A percentile compares a stretch with the other conserved stretches of the same genome.
These are phyloP conservation scores for Crax fasciolata DNA, from an alignment of 2,797 vertebrate species.

Conservation along the genomic window DNA sequence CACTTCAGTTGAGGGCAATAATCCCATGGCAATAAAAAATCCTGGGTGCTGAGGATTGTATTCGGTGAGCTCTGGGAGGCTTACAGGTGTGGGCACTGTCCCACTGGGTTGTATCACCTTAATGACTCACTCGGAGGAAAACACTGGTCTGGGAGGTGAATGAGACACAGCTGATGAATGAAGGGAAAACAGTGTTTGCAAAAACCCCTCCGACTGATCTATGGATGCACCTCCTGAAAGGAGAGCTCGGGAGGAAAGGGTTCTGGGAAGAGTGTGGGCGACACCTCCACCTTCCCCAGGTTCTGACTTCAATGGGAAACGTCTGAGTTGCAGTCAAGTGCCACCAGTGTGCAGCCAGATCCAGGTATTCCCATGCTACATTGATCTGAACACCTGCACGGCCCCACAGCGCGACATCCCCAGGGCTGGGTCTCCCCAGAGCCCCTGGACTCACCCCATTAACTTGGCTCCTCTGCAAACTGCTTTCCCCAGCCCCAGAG, in stretches of 20 bases:
- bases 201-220: not conserved
- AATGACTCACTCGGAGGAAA: not conserved
- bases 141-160: not conserved
- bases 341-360: not conserved
- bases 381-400: fast-evolving
- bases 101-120: not conserved
- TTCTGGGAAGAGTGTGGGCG: not conserved
- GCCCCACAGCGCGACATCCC: not conserved
- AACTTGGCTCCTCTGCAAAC: not conserved
- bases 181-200: not conserved
- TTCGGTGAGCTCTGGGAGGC: not conserved
- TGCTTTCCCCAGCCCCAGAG: not conserved
- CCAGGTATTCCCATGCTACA: not conserved
- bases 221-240: not conserved
- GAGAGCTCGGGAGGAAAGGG: not conserved
- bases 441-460: not conserved
- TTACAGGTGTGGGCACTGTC: not conserved
- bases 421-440: not conserved
- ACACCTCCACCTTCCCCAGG: not conserved
- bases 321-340: not conserved
- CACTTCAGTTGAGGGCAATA: not conserved
- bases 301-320: not conserved
- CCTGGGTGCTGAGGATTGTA: not conserved
- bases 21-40: not conserved
- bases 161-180: not conserved